Base-by-base conservation (phyloP, 2,888 invertebrate genomes). In the Oeneis ivallda region DNA sequence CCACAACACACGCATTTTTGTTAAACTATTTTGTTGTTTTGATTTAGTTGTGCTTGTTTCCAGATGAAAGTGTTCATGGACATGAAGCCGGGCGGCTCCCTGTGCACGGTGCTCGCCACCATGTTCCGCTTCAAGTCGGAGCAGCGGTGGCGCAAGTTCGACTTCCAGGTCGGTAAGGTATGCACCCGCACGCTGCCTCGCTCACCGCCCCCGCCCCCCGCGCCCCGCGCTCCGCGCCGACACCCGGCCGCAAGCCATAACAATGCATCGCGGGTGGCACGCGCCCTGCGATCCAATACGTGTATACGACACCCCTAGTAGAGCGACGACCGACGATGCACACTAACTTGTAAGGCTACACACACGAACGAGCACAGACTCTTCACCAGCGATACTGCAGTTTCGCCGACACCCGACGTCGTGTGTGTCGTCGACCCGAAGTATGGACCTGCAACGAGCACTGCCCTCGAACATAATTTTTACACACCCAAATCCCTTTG, bases 111-210 rank as follows among this genome's bases (percentile, higher is more conserved):
- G 83, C 94, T 99, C 74, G 95, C 96, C 75, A 96, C 98, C 72
- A 98, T 98, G 84, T 99, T 96, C 93, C 97, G 97, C 82, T 98
- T 97, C 93, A 98, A 98, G 90, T 96, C 95, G 86, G 99, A 99
- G 86, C 98, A 98, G 90, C 96, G 97, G 86, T 98, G 97, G 95
- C 94, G 98, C 81, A 95, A 98, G 88, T 98, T 98, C 87, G 98
- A 98, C 93, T 96, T 98, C 90, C 96, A 96, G 87, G 95, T 96
- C 85, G 94, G 94, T 92, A 95, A 95, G 93, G 95, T 95, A 94
- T 92, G 93, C 92, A 90, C 87, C 74, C 79, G 72, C 77, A 83
- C 83, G 84, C 85, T 84, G 84, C 84, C 78, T 79, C 84, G 85
- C 78, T 80, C 77, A 74, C 79, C 78, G 83, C 80, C 79, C 78